Percentiles rank a stretch among this genome's conserved stretches.
Conservation (phyloP, 1,140 invertebrate genomes). For the Tachypleus tridentatus region DNA sequence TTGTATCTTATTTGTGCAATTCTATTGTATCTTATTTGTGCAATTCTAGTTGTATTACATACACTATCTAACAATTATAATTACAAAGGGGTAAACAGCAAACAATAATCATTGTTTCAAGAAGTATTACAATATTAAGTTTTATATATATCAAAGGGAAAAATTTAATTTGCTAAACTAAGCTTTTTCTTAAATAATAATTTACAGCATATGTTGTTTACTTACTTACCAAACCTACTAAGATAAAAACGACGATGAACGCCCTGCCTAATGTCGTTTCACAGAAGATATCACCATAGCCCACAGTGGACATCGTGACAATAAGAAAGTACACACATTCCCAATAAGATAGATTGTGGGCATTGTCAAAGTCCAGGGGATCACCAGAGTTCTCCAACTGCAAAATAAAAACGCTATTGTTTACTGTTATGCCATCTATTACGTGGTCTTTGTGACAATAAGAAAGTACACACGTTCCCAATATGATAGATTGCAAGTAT, state of each 20-base stretch:
- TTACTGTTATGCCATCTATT: too few relatives aligned
- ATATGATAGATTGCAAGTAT: slow-evolving; percentile 86
- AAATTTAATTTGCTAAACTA: too few relatives aligned
- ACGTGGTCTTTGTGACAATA: slow-evolving; percentile 98
- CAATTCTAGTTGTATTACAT: too few relatives aligned
- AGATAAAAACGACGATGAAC: slow-evolving; percentile 97
- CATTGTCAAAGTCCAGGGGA: slow-evolving; percentile 87
- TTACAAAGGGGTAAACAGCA: too few relatives aligned
- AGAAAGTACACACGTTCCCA: slow-evolving; percentile 98
- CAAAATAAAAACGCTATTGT: slow-evolving; percentile 25
- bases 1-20: too few relatives aligned
- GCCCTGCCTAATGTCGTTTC: slow-evolving; percentile 89
- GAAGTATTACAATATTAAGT: too few relatives aligned
- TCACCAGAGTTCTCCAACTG: slow-evolving; percentile 97
- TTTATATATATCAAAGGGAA: too few relatives aligned
- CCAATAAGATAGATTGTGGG: slow-evolving; percentile 89
- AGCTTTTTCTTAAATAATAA: too few relatives aligned
- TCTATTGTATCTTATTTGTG: too few relatives aligned
- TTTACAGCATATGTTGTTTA: too few relatives aligned
- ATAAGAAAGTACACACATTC: slow-evolving; percentile 97
- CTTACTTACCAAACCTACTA: slow-evolving; percentile 93
- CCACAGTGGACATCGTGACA: slow-evolving; percentile 98
- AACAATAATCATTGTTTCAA: too few relatives aligned
- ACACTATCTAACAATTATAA: too few relatives aligned
- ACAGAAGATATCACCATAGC: slow-evolving; percentile 96